phyloP scores from a whole-genome alignment of 2,888 invertebrate genomes.

The Trissoscelio sp. region DNA sequence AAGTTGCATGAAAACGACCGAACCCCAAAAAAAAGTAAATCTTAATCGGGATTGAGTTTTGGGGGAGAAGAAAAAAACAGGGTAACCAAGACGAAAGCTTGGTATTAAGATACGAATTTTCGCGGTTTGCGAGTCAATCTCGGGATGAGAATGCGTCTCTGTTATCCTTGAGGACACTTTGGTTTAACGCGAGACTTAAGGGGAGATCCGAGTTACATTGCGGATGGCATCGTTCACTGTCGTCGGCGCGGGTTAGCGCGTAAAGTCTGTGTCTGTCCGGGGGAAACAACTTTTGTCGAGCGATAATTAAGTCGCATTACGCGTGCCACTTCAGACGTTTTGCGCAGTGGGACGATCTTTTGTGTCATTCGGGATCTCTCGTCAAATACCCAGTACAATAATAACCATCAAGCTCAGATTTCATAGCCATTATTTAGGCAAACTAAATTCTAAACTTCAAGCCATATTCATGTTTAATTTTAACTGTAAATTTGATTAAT shows the following conservation, averaged over 20 bases:
- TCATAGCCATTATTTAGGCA: conserved; percentile 23
- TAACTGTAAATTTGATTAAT: too few relatives aligned
- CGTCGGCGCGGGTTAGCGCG: conserved; percentile 66
- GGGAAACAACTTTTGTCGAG: conserved; percentile 63
- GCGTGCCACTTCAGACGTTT: conserved; percentile 51
- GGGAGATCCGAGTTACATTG: conserved; percentile 71
- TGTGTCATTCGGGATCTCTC: conserved; percentile 34
- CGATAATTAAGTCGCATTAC: conserved; percentile 66
- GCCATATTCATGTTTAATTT: too few relatives aligned
- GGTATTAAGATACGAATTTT: conserved; percentile 65
- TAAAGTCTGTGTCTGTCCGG: conserved; percentile 71
- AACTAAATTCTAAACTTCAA: too few relatives aligned
- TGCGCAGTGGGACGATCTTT: conserved; percentile 43
- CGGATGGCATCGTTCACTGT: conserved; percentile 76
- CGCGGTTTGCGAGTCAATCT: conserved; percentile 69
- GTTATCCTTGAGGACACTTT: conserved; percentile 67
- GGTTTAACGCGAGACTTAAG: conserved; percentile 64
- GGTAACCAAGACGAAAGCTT: conserved; percentile 43
- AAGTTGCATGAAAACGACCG: not conserved
- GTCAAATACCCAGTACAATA: conserved; percentile 26
- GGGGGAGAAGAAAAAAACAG: not conserved
- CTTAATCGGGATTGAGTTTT: conserved; percentile 14
- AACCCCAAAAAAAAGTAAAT: too few relatives aligned
- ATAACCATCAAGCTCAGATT: conserved; percentile 29
- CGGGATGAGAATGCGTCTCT: conserved; percentile 64